Evolutionary conservation across 2,888 invertebrate species (phyloP).

Genomic region (Candidula unifasciata): DNA sequence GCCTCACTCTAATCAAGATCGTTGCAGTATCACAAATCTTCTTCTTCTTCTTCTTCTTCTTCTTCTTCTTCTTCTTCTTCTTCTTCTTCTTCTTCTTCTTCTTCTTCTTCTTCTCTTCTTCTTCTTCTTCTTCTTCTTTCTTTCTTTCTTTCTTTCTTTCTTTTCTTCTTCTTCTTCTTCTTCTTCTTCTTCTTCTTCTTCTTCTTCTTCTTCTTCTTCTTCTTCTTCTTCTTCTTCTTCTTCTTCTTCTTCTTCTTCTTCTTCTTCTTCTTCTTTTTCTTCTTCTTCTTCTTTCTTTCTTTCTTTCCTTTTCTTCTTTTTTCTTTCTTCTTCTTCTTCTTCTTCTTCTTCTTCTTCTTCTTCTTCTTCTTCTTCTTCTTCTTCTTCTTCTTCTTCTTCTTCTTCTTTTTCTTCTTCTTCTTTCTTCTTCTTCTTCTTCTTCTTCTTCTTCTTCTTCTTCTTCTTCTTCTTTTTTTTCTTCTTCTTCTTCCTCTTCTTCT

Average conservation of each 20-base stretch:
- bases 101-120: not conserved
- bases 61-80: slow-evolving; percentile 33
- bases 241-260: too few relatives aligned
- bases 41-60: slow-evolving; percentile 19
- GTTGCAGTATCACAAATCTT: too few relatives aligned
- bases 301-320: not conserved
- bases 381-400: not conserved
- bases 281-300: too few relatives aligned
- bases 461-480: not conserved
- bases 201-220: slow-evolving; percentile 5
- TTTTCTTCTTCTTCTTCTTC: slow-evolving; percentile 7
- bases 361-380: not conserved
- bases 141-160: slow-evolving; percentile 20
- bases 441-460: slow-evolving; percentile 12
- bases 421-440: slow-evolving; percentile 17
- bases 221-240: too few relatives aligned
- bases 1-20: too few relatives aligned
- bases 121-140: not conserved
- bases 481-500: slow-evolving; percentile 38
- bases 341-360: not conserved
- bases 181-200: slow-evolving; percentile 5
- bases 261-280: too few relatives aligned
- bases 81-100: slow-evolving; percentile 21
- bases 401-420: not conserved
- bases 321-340: not conserved